These are phyloP conservation scores for Sarcophaga variegata DNA, from an alignment of 2,888 invertebrate genomes.

Conservation along the genomic window DNA sequence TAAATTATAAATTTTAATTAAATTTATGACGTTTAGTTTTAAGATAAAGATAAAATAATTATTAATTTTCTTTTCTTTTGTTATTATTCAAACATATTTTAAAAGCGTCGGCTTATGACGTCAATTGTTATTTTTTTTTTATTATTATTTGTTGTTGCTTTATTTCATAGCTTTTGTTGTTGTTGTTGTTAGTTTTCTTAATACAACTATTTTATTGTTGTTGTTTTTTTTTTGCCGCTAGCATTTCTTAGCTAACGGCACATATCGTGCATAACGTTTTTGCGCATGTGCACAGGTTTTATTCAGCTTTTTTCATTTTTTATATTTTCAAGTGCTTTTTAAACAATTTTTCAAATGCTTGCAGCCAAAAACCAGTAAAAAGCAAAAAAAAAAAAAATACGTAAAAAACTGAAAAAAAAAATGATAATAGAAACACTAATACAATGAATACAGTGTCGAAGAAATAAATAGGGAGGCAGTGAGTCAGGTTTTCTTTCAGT, in stretches of 20 bases:
- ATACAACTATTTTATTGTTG: background rate
- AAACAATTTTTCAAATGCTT: conserved; percentile 35
- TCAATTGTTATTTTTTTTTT: conserved; percentile 40
- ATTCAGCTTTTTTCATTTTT: background rate
- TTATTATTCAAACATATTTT: background rate
- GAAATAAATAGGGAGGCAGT: too few species aligned
- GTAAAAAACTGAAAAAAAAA: background rate
- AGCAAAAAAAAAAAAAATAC: background rate
- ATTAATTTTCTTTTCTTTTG: conserved; percentile 23
- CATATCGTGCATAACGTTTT: conserved; percentile 64
- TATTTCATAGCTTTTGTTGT: background rate
- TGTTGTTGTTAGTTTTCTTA: background rate
- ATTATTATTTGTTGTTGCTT: conserved; percentile 3
- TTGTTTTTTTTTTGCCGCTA: conserved; percentile 12
- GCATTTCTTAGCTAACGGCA: conserved; percentile 62
- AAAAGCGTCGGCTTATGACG: conserved; percentile 39
- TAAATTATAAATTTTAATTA: background rate
- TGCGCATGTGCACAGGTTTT: conserved; percentile 60
- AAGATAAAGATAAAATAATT: conserved; percentile 35
- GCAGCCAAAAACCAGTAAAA: conserved; percentile 38
- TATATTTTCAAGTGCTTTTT: background rate
- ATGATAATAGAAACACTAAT: background rate
- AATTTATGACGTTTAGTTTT: background rate
- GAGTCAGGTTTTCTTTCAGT: too few species aligned
- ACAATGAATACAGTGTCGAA: background rate